phyloP scores from a whole-genome alignment of 1,140 invertebrate genomes.

The Eurosta solidaginis region DNA sequence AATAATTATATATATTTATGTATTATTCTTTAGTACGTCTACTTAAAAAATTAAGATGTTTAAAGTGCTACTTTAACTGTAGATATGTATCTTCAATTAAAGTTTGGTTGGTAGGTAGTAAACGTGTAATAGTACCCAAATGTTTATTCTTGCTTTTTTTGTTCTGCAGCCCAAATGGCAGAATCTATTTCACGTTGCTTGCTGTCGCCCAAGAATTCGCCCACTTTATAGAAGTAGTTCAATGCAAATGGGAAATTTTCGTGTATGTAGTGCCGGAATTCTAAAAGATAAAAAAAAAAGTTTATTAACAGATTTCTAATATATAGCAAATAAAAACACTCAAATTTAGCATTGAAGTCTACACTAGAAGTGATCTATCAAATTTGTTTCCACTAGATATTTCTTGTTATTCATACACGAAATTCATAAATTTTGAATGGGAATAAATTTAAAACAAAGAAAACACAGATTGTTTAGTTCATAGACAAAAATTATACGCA shows the following conservation, averaged over 20 bases:
- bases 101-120: neutral
- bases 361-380: neutral
- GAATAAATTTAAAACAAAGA: neutral
- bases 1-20: neutral
- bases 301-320: neutral
- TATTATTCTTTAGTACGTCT: conserved; percentile 45
- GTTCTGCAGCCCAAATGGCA: conserved; percentile 60
- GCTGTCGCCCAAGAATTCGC: conserved; percentile 63
- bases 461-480: conserved; percentile 5
- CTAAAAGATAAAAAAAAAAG: conserved; percentile 52
- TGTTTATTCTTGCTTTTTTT: conserved; percentile 38
- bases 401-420: neutral
- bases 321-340: neutral
- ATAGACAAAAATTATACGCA: neutral
- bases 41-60: conserved; percentile 38
- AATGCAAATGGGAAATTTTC: conserved; percentile 67
- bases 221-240: conserved; percentile 67
- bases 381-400: neutral
- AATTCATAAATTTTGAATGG: neutral
- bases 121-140: conserved; percentile 2
- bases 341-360: too few species aligned
- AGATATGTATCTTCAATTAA: neutral
- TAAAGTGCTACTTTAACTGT: neutral
- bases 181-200: conserved; percentile 63
- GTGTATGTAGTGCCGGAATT: conserved; percentile 66